Percentiles rank a stretch among this genome's conserved stretches.
Conservation (phyloP, 2,113 vertebrate genomes). For the Taurulus bubalis region DNA sequence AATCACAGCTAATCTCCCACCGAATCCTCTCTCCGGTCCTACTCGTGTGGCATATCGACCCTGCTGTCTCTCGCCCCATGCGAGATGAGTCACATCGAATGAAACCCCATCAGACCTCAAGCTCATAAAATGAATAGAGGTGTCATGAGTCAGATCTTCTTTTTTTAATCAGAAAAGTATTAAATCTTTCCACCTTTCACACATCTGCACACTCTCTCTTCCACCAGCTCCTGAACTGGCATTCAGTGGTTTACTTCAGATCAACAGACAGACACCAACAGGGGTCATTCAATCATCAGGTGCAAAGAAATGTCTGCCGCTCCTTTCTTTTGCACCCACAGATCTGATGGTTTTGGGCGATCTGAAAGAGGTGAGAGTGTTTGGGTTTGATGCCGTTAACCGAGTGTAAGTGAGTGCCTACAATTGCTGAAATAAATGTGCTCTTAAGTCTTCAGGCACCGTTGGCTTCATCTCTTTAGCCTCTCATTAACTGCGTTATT, state of each 20-base stretch:
- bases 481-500: constrained; percentile 37
- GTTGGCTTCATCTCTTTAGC: constrained; percentile 21
- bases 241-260: constrained; percentile 52
- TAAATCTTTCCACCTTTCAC: constrained; percentile 52
- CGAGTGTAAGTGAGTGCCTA: constrained; percentile 29
- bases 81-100: constrained; percentile 70
- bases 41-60: constrained; percentile 30
- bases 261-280: constrained; percentile 3
- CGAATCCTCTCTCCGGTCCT: constrained; percentile 34
- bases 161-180: constrained; percentile 69
- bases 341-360: constrained; percentile 22
- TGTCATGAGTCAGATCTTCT: constrained; percentile 62
- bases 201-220: constrained; percentile 9
- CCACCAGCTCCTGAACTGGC: background rate
- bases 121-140: constrained; percentile 59
- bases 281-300: constrained; percentile 58
- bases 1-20: constrained; percentile 42
- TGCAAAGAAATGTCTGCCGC: constrained; percentile 22
- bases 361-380: constrained; percentile 15
- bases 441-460: constrained; percentile 31
- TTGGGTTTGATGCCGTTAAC: constrained; percentile 28
- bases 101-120: constrained; percentile 57
- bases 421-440: constrained; percentile 48
- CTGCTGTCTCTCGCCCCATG: constrained; percentile 46
- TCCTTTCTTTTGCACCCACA: constrained; percentile 22